Percentiles rank a stretch among this genome's conserved stretches.
These are phyloP conservation scores for Ginglymostoma cirratum DNA, from an alignment of 2,113 vertebrate genomes.

Conservation along the genomic window DNA sequence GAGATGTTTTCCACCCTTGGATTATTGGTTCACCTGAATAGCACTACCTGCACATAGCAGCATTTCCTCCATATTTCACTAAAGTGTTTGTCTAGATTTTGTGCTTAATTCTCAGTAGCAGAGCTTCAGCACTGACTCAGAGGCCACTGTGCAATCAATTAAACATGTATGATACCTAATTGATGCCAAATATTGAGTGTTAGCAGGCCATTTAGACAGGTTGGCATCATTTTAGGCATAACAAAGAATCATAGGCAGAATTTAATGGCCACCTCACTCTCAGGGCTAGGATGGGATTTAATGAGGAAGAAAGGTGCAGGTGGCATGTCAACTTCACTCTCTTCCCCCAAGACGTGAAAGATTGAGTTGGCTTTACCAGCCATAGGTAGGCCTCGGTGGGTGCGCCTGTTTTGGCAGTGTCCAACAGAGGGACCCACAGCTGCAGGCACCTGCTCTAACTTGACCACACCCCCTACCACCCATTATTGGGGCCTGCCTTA, in stretches of 20 bases:
- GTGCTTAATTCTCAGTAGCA: neutral
- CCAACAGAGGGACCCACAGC: neutral
- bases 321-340: neutral
- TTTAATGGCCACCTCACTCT: neutral
- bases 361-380: no score
- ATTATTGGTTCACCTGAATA: neutral
- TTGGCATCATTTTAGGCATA: neutral
- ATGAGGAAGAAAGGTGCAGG: neutral
- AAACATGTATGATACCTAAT: neutral
- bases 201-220: neutral
- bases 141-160: neutral
- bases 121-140: neutral
- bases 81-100: neutral
- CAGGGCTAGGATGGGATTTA: neutral
- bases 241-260: neutral
- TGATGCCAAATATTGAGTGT: neutral
- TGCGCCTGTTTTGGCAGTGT: neutral
- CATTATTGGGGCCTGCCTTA: no score
- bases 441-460: no score
- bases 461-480: no score
- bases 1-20: neutral
- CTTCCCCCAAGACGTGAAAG: neutral
- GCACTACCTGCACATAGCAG: neutral
- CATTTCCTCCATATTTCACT: neutral
- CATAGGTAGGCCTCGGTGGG: no score